Evolutionary conservation across 2,113 vertebrate species (phyloP).

Genomic region (Pimephales promelas): DNA sequence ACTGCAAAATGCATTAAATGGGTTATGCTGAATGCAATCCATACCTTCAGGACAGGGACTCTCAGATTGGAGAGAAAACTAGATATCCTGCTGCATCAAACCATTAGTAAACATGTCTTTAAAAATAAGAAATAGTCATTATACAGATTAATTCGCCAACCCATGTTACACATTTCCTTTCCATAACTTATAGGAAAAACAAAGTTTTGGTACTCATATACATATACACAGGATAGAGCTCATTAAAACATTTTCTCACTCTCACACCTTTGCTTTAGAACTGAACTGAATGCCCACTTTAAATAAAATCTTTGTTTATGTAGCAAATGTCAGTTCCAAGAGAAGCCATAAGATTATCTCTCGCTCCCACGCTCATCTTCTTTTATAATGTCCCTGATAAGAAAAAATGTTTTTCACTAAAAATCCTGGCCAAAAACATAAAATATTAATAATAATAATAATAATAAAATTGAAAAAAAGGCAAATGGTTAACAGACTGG

Average conservation of each 20-base stretch:
- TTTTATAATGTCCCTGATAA: no score
- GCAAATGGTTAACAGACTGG: no score
- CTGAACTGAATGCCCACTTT: not conserved
- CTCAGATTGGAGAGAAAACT: not conserved
- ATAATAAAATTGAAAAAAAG: no score
- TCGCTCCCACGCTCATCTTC: not conserved
- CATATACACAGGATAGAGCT: not conserved
- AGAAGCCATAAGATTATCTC: not conserved
- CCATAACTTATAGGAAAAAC: slow-evolving; percentile 11
- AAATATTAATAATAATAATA: no score
- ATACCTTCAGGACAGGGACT: not conserved
- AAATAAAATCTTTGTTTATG: not conserved
- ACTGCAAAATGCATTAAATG: not conserved
- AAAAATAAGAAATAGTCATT: not conserved
- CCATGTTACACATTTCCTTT: slow-evolving; percentile 62
- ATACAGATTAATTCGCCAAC: slow-evolving; percentile 60
- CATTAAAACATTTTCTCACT: slow-evolving; percentile 11
- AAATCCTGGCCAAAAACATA: no score
- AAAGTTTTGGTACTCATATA: not conserved
- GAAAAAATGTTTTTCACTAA: not conserved
- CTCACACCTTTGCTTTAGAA: slow-evolving; percentile 4
- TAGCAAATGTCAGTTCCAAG: slow-evolving; percentile 2
- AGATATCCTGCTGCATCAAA: not conserved
- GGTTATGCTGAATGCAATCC: slow-evolving; percentile 4
- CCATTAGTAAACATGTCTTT: not conserved